Conservation (phyloP, 2,888 invertebrate species). For the Harpalus rufipes region DNA sequence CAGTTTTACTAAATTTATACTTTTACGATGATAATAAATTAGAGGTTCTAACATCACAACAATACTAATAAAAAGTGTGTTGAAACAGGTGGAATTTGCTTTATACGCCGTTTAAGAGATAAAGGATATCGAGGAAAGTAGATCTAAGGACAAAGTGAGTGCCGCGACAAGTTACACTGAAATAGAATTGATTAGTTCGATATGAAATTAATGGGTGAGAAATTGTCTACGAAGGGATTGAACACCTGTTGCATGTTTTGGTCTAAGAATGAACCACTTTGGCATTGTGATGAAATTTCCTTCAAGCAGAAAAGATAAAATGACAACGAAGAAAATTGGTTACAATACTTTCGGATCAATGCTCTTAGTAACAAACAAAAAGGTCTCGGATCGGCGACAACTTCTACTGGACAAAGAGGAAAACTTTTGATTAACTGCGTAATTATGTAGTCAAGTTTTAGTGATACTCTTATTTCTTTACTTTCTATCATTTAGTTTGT, state of each 20-base stretch:
- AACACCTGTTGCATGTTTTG: constrained; percentile 46
- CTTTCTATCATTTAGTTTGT: not conserved
- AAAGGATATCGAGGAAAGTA: not conserved
- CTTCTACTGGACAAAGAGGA: not conserved
- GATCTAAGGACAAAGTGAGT: constrained; percentile 2
- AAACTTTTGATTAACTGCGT: constrained; percentile 1
- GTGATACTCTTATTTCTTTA: not conserved
- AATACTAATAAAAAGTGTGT: not conserved
- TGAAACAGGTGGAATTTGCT: not conserved
- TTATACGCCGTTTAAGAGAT: not conserved
- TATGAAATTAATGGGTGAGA: constrained; percentile 48
- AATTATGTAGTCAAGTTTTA: constrained; percentile 4
- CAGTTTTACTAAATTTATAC: no score
- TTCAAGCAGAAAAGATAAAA: constrained; percentile 45
- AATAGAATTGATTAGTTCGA: constrained; percentile 44
- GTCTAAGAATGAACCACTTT: constrained; percentile 47
- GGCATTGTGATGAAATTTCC: constrained; percentile 44
- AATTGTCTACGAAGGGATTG: constrained; percentile 44
- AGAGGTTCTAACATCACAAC: not conserved
- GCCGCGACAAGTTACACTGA: constrained; percentile 23
- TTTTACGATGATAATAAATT: not conserved
- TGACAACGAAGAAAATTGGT: constrained; percentile 28
- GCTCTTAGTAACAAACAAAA: constrained; percentile 30
- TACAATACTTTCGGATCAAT: constrained; percentile 32
- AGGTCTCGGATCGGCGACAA: not conserved